Conservation (phyloP, 2,113 vertebrate species). For the Cyphomyrus plagiostoma region DNA sequence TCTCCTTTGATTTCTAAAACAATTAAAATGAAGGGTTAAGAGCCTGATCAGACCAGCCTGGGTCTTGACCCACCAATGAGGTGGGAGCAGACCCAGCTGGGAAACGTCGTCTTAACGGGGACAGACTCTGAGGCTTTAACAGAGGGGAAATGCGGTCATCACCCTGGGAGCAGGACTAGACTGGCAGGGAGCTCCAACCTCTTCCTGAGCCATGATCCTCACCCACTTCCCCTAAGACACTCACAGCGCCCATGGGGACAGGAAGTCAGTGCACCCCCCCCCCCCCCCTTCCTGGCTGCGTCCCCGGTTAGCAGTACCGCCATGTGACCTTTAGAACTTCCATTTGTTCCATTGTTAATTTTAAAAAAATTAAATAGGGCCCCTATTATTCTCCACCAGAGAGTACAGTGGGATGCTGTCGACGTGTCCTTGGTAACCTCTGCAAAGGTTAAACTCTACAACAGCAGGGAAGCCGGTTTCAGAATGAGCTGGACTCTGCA, state of each 20-base stretch:
- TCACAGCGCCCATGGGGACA: background rate
- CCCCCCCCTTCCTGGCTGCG: background rate
- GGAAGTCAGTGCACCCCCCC: background rate
- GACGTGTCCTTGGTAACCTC: background rate
- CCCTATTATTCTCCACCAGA: background rate
- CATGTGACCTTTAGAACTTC: background rate
- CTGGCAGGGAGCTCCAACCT: background rate
- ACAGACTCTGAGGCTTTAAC: background rate
- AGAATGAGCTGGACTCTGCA: background rate
- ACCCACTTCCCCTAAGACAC: constrained; percentile 9
- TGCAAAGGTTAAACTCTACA: background rate
- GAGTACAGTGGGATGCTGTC: background rate
- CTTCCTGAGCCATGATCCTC: background rate
- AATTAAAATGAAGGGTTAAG: background rate
- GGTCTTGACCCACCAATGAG: background rate
- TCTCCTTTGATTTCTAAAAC: background rate
- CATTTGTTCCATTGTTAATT: background rate
- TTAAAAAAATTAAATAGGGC: background rate
- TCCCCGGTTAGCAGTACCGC: background rate
- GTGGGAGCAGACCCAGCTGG: background rate
- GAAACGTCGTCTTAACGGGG: background rate
- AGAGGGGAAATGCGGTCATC: background rate
- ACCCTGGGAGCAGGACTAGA: background rate
- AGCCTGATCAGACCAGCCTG: background rate
- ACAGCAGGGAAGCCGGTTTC: background rate